phyloP scores from a whole-genome alignment of 1,140 invertebrate species.

The Linepithema humile region DNA sequence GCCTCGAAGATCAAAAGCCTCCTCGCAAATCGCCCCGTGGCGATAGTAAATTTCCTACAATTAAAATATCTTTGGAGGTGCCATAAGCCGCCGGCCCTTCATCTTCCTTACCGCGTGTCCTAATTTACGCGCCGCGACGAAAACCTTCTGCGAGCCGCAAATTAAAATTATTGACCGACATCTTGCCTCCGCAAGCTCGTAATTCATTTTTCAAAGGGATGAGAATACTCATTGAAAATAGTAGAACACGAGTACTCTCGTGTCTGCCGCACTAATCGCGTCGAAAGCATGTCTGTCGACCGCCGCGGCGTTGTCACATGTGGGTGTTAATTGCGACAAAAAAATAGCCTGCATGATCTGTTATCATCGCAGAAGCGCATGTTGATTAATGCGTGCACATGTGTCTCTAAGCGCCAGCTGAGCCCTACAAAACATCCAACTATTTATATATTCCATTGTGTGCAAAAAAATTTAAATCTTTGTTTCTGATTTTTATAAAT shows the following conservation, averaged over 20 bases:
- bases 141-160: slow-evolving; percentile 33
- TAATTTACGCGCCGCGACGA: slow-evolving; percentile 56
- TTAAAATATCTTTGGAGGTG: slow-evolving; percentile 69
- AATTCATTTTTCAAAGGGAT: slow-evolving; percentile 74
- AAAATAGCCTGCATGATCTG: slow-evolving; percentile 32
- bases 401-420: not conserved
- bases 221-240: slow-evolving; percentile 45
- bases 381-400: slow-evolving; percentile 50
- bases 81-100: not conserved
- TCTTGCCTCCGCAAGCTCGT: slow-evolving; percentile 54
- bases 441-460: not conserved
- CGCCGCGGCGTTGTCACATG: not conserved
- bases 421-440: not conserved
- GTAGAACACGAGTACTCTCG: slow-evolving; percentile 2
- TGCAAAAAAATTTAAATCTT: not conserved
- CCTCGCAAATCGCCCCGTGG: not conserved
- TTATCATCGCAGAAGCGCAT: slow-evolving; percentile 33
- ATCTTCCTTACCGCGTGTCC: not conserved
- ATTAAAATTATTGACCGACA: slow-evolving; percentile 66
- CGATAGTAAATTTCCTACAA: slow-evolving; percentile 73
- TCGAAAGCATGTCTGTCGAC: slow-evolving; percentile 25
- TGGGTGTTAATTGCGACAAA: slow-evolving; percentile 49
- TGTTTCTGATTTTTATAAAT: not conserved
- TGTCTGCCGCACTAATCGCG: slow-evolving; percentile 30
- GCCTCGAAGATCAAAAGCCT: slow-evolving; percentile 53